Conservation (phyloP, 2,113 vertebrate genomes). For the Vicugna pacos region DNA sequence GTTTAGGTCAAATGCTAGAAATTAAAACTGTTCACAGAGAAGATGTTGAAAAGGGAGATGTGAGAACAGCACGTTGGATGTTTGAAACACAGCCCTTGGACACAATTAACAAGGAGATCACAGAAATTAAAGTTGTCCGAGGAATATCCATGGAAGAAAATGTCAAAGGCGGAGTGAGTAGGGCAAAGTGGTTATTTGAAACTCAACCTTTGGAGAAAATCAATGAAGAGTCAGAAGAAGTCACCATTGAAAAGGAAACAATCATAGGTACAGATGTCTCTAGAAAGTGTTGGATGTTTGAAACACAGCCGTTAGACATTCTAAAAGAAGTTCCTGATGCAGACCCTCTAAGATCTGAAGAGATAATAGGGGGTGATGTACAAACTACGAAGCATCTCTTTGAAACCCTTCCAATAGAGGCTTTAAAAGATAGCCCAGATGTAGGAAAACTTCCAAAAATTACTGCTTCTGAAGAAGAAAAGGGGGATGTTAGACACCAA, state of each 20-base stretch:
- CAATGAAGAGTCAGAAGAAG: slow-evolving; percentile 88
- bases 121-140: slow-evolving; percentile 89
- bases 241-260: slow-evolving; percentile 86
- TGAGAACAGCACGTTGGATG: slow-evolving; percentile 91
- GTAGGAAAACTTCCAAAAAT: slow-evolving; percentile 91
- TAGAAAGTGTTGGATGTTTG: slow-evolving; percentile 94
- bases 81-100: slow-evolving; percentile 93
- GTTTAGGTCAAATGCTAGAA: slow-evolving; percentile 90
- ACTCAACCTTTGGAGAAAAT: slow-evolving; percentile 91
- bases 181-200: slow-evolving; percentile 93
- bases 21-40: slow-evolving; percentile 92
- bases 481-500: slow-evolving; percentile 93
- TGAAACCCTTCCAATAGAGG: slow-evolving; percentile 91
- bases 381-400: slow-evolving; percentile 92
- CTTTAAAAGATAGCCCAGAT: slow-evolving; percentile 90
- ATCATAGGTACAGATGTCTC: slow-evolving; percentile 91
- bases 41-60: slow-evolving; percentile 90
- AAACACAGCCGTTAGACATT: slow-evolving; percentile 93
- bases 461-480: slow-evolving; percentile 90
- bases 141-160: slow-evolving; percentile 92
- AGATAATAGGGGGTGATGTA: slow-evolving; percentile 93
- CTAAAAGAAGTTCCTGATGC: slow-evolving; percentile 90
- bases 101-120: slow-evolving; percentile 86
- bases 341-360: slow-evolving; percentile 84
- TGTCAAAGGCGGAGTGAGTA: slow-evolving; percentile 87